A percentile compares a stretch with the other conserved stretches of the same genome.
phyloP scores from a whole-genome alignment of 2,888 invertebrate species.

The Siphlonurus alternatus region DNA sequence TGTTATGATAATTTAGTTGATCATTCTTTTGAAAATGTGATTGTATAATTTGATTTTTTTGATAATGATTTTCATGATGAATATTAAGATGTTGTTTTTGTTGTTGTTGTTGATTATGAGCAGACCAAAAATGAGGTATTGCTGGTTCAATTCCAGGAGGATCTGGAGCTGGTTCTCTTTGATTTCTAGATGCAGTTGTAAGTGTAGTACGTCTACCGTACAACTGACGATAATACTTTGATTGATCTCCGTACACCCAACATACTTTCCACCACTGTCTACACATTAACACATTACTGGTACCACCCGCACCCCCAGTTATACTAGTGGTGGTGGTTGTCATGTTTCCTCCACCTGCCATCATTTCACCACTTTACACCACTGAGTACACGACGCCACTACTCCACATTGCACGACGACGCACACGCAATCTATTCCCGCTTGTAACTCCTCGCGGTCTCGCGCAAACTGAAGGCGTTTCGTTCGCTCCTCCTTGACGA shows the following conservation, averaged over 20 bases:
- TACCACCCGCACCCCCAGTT: conserved; percentile 22
- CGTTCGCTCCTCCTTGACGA: neutral
- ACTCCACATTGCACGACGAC: neutral
- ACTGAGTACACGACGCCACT: neutral
- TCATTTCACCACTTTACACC: neutral
- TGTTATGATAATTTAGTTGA: neutral
- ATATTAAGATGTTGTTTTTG: too few species aligned
- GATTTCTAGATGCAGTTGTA: conserved; percentile 1
- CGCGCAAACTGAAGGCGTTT: neutral
- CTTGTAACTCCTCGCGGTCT: neutral
- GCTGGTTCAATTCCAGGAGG: neutral
- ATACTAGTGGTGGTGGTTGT: neutral
- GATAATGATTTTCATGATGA: too few species aligned
- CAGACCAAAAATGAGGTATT: neutral
- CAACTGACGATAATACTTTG: conserved; percentile 67
- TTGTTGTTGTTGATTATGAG: neutral
- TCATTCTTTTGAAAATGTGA: neutral
- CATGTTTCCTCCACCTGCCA: neutral
- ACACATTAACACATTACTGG: conserved; percentile 63
- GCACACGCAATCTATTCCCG: neutral
- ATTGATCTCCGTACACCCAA: conserved; percentile 72
- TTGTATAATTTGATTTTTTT: neutral
- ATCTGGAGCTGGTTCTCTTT: neutral
- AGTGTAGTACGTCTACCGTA: conserved; percentile 35
- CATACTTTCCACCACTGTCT: conserved; percentile 84